phyloP scores from a whole-genome alignment of 2,797 vertebrate genomes.

The Oryzias sinensis region DNA sequence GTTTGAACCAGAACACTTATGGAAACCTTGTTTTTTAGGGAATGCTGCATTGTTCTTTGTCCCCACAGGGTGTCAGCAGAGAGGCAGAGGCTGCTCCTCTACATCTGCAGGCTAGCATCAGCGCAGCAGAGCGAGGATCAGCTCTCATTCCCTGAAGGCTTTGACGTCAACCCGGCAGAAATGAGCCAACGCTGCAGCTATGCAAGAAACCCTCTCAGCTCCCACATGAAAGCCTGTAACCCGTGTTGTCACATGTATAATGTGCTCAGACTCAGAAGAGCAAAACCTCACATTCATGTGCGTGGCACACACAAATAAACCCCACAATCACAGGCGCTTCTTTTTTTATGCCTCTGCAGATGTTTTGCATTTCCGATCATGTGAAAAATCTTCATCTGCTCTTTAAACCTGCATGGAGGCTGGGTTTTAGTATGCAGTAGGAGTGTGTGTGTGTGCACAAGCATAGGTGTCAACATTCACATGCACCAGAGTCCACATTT shows the following conservation, averaged over 20 bases:
- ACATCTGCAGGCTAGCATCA: slow-evolving; percentile 35
- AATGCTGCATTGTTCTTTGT: slow-evolving; percentile 3
- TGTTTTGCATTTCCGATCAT: neutral
- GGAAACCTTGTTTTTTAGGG: neutral
- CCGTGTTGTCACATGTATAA: slow-evolving; percentile 29
- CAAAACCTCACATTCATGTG: slow-evolving; percentile 7
- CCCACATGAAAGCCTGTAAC: slow-evolving; percentile 16
- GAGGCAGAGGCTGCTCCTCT: neutral
- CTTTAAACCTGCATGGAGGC: too few relatives aligned
- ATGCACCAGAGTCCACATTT: too few relatives aligned
- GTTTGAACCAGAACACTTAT: neutral
- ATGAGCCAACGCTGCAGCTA: slow-evolving; percentile 37
- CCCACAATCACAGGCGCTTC: slow-evolving; percentile 2
- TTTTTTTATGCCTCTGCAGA: slow-evolving; percentile 8
- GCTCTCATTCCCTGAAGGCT: slow-evolving; percentile 31
- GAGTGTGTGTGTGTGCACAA: too few relatives aligned
- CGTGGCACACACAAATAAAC: slow-evolving; percentile 2
- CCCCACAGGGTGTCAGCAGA: slow-evolving; percentile 51
- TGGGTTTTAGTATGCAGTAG: too few relatives aligned
- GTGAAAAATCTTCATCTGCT: neutral
- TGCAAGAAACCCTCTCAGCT: slow-evolving; percentile 1
- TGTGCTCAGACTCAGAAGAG: slow-evolving; percentile 18
- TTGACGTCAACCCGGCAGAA: slow-evolving; percentile 53
- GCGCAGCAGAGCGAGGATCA: slow-evolving; percentile 38
- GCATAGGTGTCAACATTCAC: too few relatives aligned